Percentiles rank a stretch among this genome's conserved stretches.
Evolutionary conservation across 2,797 vertebrate species (phyloP).

Genomic region (Adelosebastes latens): DNA sequence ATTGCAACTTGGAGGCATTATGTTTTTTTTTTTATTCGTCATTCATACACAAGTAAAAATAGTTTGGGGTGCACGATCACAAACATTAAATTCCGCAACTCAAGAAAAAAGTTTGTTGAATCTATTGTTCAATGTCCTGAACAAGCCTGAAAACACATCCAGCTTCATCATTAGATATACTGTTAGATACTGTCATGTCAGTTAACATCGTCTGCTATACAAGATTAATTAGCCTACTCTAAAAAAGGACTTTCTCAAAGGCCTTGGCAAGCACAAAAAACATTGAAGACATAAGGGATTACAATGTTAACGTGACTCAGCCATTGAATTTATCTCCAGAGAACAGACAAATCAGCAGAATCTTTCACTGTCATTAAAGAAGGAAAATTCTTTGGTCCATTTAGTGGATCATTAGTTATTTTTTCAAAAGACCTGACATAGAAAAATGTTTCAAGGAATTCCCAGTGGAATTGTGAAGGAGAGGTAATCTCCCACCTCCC

Average conservation of each 20-base stretch:
- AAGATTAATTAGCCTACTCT: slow-evolving; percentile 11
- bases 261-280: not conserved
- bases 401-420: slow-evolving; percentile 36
- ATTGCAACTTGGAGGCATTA: not conserved
- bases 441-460: slow-evolving; percentile 79
- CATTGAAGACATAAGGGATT: not conserved
- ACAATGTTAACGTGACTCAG: not conserved
- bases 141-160: slow-evolving; percentile 9
- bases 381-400: slow-evolving; percentile 42
- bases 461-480: slow-evolving; percentile 94
- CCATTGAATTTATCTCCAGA: slow-evolving; percentile 6
- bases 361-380: slow-evolving; percentile 21
- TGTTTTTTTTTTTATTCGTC: slow-evolving; percentile 53
- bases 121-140: slow-evolving; percentile 8
- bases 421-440: slow-evolving; percentile 1
- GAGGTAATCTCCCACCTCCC: slow-evolving; percentile 90
- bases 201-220: slow-evolving; percentile 8
- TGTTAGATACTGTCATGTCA: not conserved
- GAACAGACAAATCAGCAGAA: slow-evolving; percentile 12
- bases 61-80: slow-evolving; percentile 9
- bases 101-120: not conserved
- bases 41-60: slow-evolving; percentile 59
- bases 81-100: not conserved
- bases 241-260: slow-evolving; percentile 18
- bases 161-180: not conserved